A percentile compares a stretch with the other conserved stretches of the same genome.
Conservation (phyloP, 2,113 vertebrate genomes). For the Crotalus tigris region DNA sequence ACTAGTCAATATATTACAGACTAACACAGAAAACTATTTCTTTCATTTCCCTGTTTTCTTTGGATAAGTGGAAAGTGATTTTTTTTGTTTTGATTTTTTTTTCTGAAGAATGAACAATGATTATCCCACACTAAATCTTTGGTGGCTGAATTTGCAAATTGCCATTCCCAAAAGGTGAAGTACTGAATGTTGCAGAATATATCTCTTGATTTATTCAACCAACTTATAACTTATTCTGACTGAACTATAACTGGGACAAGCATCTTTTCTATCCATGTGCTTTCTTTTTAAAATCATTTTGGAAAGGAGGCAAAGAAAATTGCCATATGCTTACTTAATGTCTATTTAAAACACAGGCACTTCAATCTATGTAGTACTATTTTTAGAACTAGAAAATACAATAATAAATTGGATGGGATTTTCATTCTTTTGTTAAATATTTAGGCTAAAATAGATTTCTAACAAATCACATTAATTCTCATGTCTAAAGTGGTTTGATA, state of each 20-base stretch:
- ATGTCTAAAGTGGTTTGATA: background rate
- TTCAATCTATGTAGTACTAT: background rate
- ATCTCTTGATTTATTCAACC: slow-evolving; percentile 43
- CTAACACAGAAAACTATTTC: background rate
- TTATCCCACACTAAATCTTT: background rate
- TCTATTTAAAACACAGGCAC: background rate
- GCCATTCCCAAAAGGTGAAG: slow-evolving; percentile 21
- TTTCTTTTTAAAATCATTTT: slow-evolving; percentile 12
- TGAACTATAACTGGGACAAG: slow-evolving; percentile 19
- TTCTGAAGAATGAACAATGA: background rate
- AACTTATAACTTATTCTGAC: slow-evolving; percentile 32
- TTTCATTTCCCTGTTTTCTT: background rate
- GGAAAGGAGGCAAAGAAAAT: slow-evolving; percentile 2
- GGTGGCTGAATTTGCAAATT: slow-evolving; percentile 2
- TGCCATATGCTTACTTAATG: background rate
- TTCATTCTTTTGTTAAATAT: background rate
- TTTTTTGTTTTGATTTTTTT: background rate
- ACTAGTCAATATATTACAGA: background rate
- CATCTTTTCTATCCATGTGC: slow-evolving; percentile 1
- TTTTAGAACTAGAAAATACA: background rate
- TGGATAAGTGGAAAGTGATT: background rate
- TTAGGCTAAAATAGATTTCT: background rate
- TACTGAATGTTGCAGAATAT: background rate
- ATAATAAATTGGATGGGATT: background rate
- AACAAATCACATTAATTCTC: background rate